A percentile compares a stretch with the other conserved stretches of the same genome.
These are phyloP conservation scores for Ctenochaetus hawaiiensis DNA, from an alignment of 2,797 vertebrate genomes.

Conservation along the genomic window DNA sequence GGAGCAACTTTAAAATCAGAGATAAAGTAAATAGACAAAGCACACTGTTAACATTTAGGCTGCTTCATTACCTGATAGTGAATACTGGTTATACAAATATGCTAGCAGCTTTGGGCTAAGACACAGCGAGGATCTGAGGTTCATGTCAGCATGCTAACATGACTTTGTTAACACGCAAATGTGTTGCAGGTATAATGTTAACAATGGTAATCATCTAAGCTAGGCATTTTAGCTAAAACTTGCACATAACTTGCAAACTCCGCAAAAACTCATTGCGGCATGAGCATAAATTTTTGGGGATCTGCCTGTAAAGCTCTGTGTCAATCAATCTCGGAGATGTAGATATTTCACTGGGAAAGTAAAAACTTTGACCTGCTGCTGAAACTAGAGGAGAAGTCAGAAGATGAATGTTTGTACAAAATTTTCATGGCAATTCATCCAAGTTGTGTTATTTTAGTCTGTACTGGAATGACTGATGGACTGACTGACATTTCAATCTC, in stretches of 20 bases:
- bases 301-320: too few relatives aligned
- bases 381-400: background rate
- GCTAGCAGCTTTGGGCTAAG: background rate
- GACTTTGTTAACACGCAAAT: background rate
- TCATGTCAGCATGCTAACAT: slow-evolving; percentile 4
- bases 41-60: background rate
- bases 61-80: background rate
- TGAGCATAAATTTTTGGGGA: background rate
- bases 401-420: background rate
- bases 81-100: background rate
- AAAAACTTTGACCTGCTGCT: background rate
- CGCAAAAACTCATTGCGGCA: background rate
- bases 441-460: background rate
- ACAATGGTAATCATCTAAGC: background rate
- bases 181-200: background rate
- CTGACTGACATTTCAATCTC: background rate
- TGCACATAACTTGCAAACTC: too few relatives aligned
- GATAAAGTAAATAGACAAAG: background rate
- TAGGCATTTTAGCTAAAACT: background rate
- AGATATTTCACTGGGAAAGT: background rate
- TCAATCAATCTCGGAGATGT: background rate
- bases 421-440: background rate
- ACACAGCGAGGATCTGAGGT: background rate
- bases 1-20: background rate
- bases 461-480: background rate